Base-by-base conservation (phyloP, 2,113 vertebrate species). In the Hippocampus mohnikei region DNA sequence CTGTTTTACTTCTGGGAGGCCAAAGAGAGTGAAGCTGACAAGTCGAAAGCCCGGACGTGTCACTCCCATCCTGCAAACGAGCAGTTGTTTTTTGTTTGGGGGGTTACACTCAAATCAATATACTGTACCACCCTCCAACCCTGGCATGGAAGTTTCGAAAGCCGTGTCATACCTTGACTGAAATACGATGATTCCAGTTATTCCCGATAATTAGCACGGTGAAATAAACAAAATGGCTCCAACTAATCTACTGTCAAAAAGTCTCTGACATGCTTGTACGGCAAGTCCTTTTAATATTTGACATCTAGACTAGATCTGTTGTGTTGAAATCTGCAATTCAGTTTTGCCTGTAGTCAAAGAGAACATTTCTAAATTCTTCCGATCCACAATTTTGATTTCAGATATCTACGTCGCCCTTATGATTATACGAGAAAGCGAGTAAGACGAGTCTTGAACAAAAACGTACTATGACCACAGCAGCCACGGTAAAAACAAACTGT, bases 51-150 rank as follows among this genome's bases (percentile, higher is more conserved):
- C 75, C 56, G 20, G 59, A 46, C 42, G 20, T n/a, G 42, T 72
- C 58, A 68, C 78, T 67, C 70, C 67, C 67, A 65, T 75, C 66
- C 71, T 12, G 23, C 71, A 41, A 70, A 74, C 73, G 73, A 80
- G 75, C 72, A 76, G 79, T 86, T 27, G 3, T 5, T 2, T 58
- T 23, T 10, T 12, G 9, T 56, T 56, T 64, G n/a, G n/a, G n/a
- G n/a, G n/a, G n/a, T n/a, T n/a, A 79, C 70, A 74, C 71, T 66
- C 67, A 84, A 89, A 92, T 91, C 91, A 88, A 91, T 91, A 80
- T 71, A 58, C 29, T 76, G 76, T 20, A 72, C 74, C 70, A 68
- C 29, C 2, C 6, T 53, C 29, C 40, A 9, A 18, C 41, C 44
- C 56, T 67, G 52, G 25, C 5, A 72, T 65, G 79, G 85, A 85